Evolutionary conservation across 2,113 vertebrate species (phyloP).

Genomic region (Embiotoca jacksoni): DNA sequence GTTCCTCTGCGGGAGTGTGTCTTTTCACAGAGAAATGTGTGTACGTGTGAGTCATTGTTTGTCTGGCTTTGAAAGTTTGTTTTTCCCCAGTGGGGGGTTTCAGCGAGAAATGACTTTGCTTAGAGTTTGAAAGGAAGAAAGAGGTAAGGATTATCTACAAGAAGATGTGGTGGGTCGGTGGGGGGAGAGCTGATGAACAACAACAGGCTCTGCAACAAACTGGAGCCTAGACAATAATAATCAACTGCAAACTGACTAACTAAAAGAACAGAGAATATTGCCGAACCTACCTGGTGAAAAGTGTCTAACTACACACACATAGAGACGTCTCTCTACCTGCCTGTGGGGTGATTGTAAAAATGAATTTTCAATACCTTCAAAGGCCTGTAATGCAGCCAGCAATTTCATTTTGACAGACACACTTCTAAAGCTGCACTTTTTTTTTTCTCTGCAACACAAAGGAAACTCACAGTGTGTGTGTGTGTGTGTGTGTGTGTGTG

Average conservation of each 20-base stretch:
- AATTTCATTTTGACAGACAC: slow-evolving; percentile 79
- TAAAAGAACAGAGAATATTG: slow-evolving; percentile 59
- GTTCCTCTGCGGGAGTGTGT: slow-evolving; percentile 61
- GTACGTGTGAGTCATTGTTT: slow-evolving; percentile 71
- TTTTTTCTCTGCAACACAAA: background rate
- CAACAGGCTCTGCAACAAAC: slow-evolving; percentile 54
- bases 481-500: slow-evolving; percentile 19
- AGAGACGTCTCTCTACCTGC: slow-evolving; percentile 44
- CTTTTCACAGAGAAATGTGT: slow-evolving; percentile 58
- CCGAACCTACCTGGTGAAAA: slow-evolving; percentile 41
- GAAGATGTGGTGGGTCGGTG: slow-evolving; percentile 10
- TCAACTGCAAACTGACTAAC: slow-evolving; percentile 60
- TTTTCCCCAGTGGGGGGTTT: slow-evolving; percentile 56
- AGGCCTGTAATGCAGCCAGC: slow-evolving; percentile 74
- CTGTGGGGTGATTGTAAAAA: slow-evolving; percentile 72
- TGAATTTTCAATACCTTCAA: slow-evolving; percentile 77
- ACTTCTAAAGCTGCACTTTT: slow-evolving; percentile 63
- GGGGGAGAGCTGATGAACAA: slow-evolving; percentile 16
- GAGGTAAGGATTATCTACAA: slow-evolving; percentile 64
- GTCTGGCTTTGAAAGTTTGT: slow-evolving; percentile 73
- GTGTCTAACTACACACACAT: slow-evolving; percentile 15
- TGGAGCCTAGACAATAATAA: slow-evolving; percentile 58
- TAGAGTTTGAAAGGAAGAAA: slow-evolving; percentile 63
- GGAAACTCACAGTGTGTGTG: slow-evolving; percentile 53
- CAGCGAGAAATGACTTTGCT: slow-evolving; percentile 63